These are phyloP conservation scores for Lasioglossum pauxillum DNA, from an alignment of 2,888 invertebrate genomes.

Conservation along the genomic window DNA sequence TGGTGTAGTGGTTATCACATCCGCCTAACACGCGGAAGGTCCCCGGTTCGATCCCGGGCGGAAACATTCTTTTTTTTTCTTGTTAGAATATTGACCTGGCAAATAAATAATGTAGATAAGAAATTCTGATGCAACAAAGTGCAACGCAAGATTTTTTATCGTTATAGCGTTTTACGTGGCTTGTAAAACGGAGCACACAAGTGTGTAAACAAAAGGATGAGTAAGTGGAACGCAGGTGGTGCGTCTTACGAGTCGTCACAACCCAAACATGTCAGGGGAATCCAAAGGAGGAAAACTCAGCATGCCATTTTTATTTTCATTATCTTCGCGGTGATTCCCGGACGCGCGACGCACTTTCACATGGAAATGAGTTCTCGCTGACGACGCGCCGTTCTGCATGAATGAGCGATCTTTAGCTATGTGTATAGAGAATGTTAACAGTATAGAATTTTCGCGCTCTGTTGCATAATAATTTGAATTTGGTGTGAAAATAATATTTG, in stretches of 20 bases:
- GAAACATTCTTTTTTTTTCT: conserved; percentile 86
- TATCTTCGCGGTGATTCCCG: conserved; percentile 8
- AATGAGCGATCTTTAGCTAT: not conserved
- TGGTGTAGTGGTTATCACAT: conserved; percentile 97
- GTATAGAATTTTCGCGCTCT: too few relatives aligned
- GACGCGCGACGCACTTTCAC: not conserved
- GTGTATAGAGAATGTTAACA: not conserved
- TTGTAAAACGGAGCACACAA: not conserved
- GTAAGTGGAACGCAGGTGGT: not conserved
- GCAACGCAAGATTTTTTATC: not conserved
- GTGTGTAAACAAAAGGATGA: not conserved
- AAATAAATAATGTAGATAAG: not conserved
- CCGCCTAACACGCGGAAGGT: conserved; percentile 96
- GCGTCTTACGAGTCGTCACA: not conserved
- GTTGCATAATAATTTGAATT: not conserved
- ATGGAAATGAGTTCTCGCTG: not conserved
- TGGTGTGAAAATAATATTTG: not conserved
- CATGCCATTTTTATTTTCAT: not conserved
- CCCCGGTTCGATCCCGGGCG: conserved; percentile 96
- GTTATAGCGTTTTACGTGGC: too few relatives aligned
- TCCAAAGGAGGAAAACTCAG: not conserved
- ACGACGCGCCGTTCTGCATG: not conserved
- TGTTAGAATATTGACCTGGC: not conserved
- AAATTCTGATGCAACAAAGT: not conserved
- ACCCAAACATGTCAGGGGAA: not conserved